Evolutionary conservation across 2,888 invertebrate species (phyloP), one percentile per base, ranked within the genome.

Genomic region (Ametastegia equiseti): DNA sequence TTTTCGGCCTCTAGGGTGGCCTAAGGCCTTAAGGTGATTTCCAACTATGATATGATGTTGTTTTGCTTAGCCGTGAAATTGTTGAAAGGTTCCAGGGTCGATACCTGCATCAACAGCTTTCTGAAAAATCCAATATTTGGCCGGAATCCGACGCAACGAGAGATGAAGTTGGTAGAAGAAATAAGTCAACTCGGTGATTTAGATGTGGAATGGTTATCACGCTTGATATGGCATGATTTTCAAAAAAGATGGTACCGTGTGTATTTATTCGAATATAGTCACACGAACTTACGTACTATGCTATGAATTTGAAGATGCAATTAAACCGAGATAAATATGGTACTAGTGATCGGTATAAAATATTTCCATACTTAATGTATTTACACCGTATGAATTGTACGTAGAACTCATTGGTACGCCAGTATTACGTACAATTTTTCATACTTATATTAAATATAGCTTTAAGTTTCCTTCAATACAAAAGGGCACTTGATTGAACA

Each of bases 261-360:
- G 69, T 42, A 69, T 67, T 39, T 23, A 67, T 23, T 67, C 67
- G 39, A 36, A 19, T 63, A 33, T 36, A 63, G 63, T 63, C 27
- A 63, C 30, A 63, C 63, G 54, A 54, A 54, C 54, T 54, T 50
- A 54, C 50, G 75, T 54, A 75, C 23, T 75, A 54, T n/a, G 50
- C 19, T 75, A 75, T 75, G 19, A 36, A 54, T 75, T 75, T 54
- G 3, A 36, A 75, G 75, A 54, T 75, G 54, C 36, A 54, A 54
- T 75, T 75, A 36, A 75, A 54, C 75, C 54, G 75, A 75, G 33
- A 54, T 75, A 54, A 54, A 54, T 75, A 75, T 75, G 36, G 78
- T 54, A 78, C 88, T 88, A 88, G 86, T 88, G 87, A 89, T 89
- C 84, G 86, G 91, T 91, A 91, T 90, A 91, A 91, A 91, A 91